These are phyloP conservation scores for Hypocryptadius cinnamomeus DNA, from an alignment of 2,113 vertebrate species.

Conservation along the genomic window DNA sequence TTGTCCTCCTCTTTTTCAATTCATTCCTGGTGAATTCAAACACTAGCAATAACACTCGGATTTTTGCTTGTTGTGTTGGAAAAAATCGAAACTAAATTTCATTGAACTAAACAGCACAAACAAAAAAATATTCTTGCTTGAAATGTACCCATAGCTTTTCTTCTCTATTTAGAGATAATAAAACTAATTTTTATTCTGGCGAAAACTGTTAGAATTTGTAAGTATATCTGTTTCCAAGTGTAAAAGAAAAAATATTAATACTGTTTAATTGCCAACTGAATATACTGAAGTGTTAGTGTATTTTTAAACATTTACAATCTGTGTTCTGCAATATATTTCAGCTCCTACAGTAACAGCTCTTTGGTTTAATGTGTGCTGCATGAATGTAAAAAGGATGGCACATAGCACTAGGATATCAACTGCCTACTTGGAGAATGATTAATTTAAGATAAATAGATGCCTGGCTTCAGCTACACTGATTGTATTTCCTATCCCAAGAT, in stretches of 20 bases:
- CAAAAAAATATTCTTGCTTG: not conserved
- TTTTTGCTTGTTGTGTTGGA: not conserved
- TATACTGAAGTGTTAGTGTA: not conserved
- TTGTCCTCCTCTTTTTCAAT: not conserved
- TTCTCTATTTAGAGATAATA: not conserved
- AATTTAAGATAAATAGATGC: conserved; percentile 66
- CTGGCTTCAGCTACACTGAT: conserved; percentile 45
- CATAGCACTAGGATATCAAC: conserved; percentile 46
- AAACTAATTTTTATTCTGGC: not conserved
- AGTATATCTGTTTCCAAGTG: not conserved
- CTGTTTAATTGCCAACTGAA: not conserved
- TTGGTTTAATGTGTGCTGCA: conserved; percentile 31
- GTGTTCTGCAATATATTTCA: not conserved
- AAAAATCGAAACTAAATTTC: not conserved
- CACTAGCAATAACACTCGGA: not conserved
- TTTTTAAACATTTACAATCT: conserved; percentile 8
- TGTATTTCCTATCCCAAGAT: conserved; percentile 42
- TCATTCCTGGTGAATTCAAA: not conserved
- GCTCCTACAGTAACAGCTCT: not conserved
- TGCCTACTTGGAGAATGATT: conserved; percentile 59
- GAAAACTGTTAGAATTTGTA: not conserved
- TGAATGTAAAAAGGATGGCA: conserved; percentile 59
- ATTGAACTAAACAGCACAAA: not conserved
- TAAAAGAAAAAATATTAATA: not conserved
- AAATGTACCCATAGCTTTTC: not conserved